These are phyloP conservation scores for Trichopria drosophilae DNA, from an alignment of 2,888 invertebrate species.

Conservation along the genomic window DNA sequence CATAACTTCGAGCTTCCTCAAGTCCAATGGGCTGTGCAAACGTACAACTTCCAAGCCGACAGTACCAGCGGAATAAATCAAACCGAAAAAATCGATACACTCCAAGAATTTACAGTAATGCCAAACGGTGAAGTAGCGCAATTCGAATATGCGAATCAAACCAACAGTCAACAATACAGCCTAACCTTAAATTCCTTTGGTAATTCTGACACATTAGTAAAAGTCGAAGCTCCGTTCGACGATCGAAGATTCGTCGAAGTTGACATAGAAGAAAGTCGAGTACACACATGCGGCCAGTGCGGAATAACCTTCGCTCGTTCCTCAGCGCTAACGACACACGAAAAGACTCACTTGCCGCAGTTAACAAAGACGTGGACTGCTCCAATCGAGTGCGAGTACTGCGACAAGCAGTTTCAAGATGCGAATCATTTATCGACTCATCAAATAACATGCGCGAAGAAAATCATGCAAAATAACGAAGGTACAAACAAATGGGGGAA, in stretches of 20 bases:
- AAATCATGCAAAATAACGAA: constrained; percentile 44
- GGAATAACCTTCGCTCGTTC: constrained; percentile 57
- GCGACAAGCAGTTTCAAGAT: constrained; percentile 60
- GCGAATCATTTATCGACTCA: constrained; percentile 56
- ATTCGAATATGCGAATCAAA: constrained; percentile 47
- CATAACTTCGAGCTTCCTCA: constrained; percentile 47
- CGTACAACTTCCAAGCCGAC: constrained; percentile 45
- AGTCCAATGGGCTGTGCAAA: constrained; percentile 50
- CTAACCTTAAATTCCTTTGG: constrained; percentile 44
- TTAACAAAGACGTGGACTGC: constrained; percentile 41
- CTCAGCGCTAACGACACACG: constrained; percentile 57
- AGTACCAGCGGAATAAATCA: constrained; percentile 37
- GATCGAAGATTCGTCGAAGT: constrained; percentile 37
- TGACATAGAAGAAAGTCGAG: constrained; percentile 47
- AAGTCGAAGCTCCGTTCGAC: constrained; percentile 43
- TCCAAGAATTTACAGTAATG: constrained; percentile 53
- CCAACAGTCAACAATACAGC: constrained; percentile 44
- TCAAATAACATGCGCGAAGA: constrained; percentile 53
- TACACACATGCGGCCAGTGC: constrained; percentile 57
- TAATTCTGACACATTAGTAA: constrained; percentile 42
- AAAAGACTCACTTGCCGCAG: constrained; percentile 50
- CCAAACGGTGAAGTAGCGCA: constrained; percentile 51
- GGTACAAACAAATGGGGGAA: constrained; percentile 54
- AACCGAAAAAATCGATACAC: constrained; percentile 45
- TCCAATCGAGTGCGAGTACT: constrained; percentile 59